Percentiles rank a stretch among this genome's conserved stretches.
Conservation (phyloP, 2,888 invertebrate species). For the Dolichomitus sp. region DNA sequence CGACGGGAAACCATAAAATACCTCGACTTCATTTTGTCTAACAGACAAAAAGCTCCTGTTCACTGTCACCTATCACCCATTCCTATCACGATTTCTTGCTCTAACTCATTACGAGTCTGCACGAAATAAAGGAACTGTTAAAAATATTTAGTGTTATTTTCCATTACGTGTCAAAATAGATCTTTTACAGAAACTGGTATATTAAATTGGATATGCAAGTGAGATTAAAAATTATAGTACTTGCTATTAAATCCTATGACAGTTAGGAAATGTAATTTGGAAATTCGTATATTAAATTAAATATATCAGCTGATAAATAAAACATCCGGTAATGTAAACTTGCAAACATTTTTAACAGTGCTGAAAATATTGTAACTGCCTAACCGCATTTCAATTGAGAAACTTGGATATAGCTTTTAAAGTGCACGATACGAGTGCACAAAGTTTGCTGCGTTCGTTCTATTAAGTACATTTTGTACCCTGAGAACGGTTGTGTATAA, state of each 20-base stretch:
- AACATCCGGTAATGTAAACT: no score
- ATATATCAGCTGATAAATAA: no score
- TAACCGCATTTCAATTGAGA: neutral
- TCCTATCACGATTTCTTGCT: neutral
- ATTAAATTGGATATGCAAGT: no score
- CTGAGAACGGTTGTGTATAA: conserved; percentile 1
- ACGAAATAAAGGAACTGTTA: no score
- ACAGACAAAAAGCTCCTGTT: conserved; percentile 28
- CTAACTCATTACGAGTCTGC: neutral
- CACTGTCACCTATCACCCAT: conserved; percentile 44
- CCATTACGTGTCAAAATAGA: no score
- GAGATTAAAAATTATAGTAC: no score
- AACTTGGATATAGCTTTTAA: neutral
- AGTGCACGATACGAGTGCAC: neutral
- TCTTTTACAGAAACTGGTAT: no score
- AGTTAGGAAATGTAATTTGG: no score
- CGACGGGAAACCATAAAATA: conserved; percentile 49
- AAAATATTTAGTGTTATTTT: no score
- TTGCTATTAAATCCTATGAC: no score
- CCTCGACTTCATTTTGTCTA: conserved; percentile 54
- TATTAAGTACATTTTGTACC: conserved; percentile 5
- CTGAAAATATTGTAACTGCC: neutral
- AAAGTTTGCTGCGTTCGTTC: neutral
- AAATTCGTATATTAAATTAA: no score
- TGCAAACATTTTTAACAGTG: no score